These are phyloP conservation scores for Tylochromis polylepis DNA, from an alignment of 2,113 vertebrate genomes.

Conservation along the genomic window DNA sequence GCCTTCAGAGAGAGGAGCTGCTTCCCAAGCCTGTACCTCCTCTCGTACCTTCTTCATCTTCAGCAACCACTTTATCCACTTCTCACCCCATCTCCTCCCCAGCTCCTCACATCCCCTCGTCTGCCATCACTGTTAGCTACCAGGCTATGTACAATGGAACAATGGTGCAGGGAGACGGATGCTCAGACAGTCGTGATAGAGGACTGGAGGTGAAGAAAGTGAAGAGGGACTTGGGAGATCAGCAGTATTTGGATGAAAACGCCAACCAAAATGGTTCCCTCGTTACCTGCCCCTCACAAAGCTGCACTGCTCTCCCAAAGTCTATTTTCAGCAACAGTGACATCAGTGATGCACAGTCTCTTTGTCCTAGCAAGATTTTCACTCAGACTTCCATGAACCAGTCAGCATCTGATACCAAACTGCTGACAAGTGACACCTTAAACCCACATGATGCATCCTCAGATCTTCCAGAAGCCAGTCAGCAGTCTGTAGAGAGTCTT, in stretches of 20 bases:
- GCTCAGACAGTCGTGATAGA: conserved; percentile 63
- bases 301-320: conserved; percentile 4
- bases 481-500: conserved; percentile 77
- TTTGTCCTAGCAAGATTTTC: conserved; percentile 14
- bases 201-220: conserved; percentile 80
- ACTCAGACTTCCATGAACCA: conserved; percentile 13
- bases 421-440: not conserved
- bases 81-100: conserved; percentile 10
- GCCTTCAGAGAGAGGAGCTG: conserved; percentile 76
- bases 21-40: conserved; percentile 54
- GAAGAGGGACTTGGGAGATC: conserved; percentile 69
- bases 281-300: conserved; percentile 27
- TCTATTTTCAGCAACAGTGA: conserved; percentile 34
- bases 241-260: conserved; percentile 56
- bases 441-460: not conserved
- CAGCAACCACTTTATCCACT: not conserved
- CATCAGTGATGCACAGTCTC: conserved; percentile 20
- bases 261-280: conserved; percentile 60
- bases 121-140: conserved; percentile 38
- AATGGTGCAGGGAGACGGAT: conserved; percentile 42
- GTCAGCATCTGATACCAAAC: not conserved
- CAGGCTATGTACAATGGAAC: conserved; percentile 65
- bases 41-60: conserved; percentile 39
- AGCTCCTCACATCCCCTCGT: conserved; percentile 3
- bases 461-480: conserved; percentile 33